A percentile compares a stretch with the other conserved stretches of the same genome.
Evolutionary conservation across 2,113 vertebrate species (phyloP).

Genomic region (Sula dactylatra): DNA sequence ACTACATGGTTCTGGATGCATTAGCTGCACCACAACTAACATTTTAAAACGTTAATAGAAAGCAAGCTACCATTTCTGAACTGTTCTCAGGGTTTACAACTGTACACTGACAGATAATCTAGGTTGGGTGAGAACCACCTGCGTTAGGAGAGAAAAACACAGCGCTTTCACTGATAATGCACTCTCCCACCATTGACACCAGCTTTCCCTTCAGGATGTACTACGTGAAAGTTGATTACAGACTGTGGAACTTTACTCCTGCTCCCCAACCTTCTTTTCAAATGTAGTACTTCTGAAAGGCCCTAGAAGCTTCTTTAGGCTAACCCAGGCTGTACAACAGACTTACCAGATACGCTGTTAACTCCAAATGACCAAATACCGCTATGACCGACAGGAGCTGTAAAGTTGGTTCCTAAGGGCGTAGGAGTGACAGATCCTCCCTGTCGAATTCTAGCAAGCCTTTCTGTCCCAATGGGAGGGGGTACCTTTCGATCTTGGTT

Average conservation of each 20-base stretch:
- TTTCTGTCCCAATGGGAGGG: conserved; percentile 93
- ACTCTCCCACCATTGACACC: background rate
- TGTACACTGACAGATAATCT: background rate
- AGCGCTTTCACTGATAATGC: accelerated
- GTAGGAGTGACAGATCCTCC: conserved; percentile 91
- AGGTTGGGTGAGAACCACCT: background rate
- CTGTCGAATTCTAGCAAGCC: conserved; percentile 93
- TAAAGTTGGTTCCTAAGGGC: conserved; percentile 90
- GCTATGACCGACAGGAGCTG: conserved; percentile 92
- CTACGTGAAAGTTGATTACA: accelerated
- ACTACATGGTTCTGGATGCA: background rate
- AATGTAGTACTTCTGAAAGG: accelerated
- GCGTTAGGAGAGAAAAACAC: background rate
- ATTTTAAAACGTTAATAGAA: background rate
- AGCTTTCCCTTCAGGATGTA: background rate
- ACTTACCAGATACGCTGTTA: conserved; percentile 89
- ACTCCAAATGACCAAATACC: conserved; percentile 99
- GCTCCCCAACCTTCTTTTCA: background rate
- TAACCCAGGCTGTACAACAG: accelerated
- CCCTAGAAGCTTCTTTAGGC: accelerated
- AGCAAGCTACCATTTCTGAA: background rate
- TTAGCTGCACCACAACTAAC: background rate
- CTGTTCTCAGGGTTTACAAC: background rate
- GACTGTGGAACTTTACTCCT: background rate
- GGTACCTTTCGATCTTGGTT: conserved; percentile 94